Percentiles rank a stretch among this genome's conserved stretches.
Conservation (phyloP, 1,140 invertebrate species). For the Tyrophagus putrescentiae region DNA sequence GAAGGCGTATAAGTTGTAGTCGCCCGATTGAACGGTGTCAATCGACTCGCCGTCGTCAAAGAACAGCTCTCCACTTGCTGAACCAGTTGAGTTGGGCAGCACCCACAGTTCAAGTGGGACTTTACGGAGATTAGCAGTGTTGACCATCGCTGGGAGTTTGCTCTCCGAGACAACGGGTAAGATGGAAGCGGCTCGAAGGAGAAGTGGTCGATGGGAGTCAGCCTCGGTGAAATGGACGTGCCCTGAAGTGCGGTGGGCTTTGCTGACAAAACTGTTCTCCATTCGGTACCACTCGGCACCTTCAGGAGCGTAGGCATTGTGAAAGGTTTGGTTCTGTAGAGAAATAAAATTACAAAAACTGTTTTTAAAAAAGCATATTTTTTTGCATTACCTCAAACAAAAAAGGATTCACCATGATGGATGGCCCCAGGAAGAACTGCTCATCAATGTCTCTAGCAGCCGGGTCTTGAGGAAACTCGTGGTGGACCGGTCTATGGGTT, state of each 20-base stretch:
- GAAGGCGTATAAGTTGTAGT: too few relatives aligned
- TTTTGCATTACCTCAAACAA: too few relatives aligned
- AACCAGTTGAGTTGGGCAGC: conserved; percentile 37
- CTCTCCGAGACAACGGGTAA: not conserved
- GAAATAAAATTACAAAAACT: not conserved
- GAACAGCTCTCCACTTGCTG: conserved; percentile 47
- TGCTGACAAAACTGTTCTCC: not conserved
- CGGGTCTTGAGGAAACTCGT: not conserved
- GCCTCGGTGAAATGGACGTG: not conserved
- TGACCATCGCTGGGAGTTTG: not conserved
- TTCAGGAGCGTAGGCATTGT: not conserved
- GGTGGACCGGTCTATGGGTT: too few relatives aligned
- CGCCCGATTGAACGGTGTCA: conserved; percentile 23
- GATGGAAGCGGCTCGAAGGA: not conserved
- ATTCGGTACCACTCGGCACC: not conserved
- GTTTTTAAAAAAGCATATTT: too few relatives aligned
- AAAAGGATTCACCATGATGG: not conserved
- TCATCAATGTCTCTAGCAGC: not conserved
- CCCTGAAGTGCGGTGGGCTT: not conserved
- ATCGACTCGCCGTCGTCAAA: conserved; percentile 54
- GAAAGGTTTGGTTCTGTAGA: not conserved
- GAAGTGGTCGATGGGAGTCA: not conserved
- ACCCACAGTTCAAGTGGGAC: conserved; percentile 43
- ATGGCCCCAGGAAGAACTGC: not conserved
- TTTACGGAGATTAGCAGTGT: not conserved